phyloP scores from a whole-genome alignment of 2,113 vertebrate species.

The Bettongia penicillata region DNA sequence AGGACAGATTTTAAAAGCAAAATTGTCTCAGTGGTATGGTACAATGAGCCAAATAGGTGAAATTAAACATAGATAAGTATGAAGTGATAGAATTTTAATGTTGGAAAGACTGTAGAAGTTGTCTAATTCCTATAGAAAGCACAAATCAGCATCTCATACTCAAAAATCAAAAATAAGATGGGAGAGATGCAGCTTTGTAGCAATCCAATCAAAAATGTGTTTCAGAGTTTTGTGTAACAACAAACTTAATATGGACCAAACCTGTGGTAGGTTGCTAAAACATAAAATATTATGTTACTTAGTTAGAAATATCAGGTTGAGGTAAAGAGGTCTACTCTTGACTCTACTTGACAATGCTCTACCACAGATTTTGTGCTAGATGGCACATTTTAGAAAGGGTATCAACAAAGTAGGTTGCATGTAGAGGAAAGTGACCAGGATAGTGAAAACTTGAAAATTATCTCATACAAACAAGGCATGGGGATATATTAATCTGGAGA shows the following conservation, averaged over 20 bases:
- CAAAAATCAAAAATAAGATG: not conserved
- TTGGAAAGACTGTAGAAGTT: not conserved
- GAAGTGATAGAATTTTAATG: not conserved
- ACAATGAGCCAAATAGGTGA: not conserved
- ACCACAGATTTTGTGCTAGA: constrained; percentile 13
- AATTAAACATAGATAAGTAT: not conserved
- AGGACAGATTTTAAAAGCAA: not conserved
- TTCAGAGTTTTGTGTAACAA: not conserved
- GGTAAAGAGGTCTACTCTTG: not conserved
- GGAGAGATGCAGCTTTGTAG: not conserved
- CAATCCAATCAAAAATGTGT: not conserved
- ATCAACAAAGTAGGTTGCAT: not conserved
- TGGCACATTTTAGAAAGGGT: constrained; percentile 11
- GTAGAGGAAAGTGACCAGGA: constrained; percentile 5
- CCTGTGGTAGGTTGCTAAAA: not conserved
- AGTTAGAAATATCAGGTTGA: not conserved
- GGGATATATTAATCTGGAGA: constrained; percentile 46
- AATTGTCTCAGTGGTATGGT: not conserved
- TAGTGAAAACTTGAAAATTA: constrained; percentile 4
- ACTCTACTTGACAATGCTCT: not conserved
- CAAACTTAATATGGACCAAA: not conserved
- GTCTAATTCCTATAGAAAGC: not conserved
- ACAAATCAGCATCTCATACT: not conserved
- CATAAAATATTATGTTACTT: not conserved
- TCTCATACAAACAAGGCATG: constrained; percentile 14